phyloP scores from a whole-genome alignment of 2,797 vertebrate genomes.

The Staurois parvus region DNA sequence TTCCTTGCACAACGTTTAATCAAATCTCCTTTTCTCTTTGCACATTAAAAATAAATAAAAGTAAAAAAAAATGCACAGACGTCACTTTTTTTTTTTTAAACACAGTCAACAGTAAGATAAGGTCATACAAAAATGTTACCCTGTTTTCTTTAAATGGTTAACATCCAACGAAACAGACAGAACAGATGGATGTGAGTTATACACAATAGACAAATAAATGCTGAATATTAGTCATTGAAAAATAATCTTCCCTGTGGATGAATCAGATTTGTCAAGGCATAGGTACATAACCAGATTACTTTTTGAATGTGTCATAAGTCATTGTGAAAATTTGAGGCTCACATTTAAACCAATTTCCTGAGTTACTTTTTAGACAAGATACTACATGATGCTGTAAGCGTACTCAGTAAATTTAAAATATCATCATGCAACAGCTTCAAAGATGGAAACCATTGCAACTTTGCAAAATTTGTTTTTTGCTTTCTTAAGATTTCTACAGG shows the following conservation, averaged over 20 bases:
- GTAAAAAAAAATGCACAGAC: constrained; percentile 57
- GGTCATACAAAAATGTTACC: constrained; percentile 18
- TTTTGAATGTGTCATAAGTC: not conserved
- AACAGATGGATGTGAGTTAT: not conserved
- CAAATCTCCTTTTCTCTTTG: constrained; percentile 2
- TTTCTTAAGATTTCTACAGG: not conserved
- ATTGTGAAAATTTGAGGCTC: constrained; percentile 44
- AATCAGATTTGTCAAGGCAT: constrained; percentile 17
- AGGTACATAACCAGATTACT: constrained; percentile 6
- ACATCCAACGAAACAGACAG: not conserved
- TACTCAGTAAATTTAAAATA: not conserved
- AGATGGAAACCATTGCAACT: not conserved
- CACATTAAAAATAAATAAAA: constrained; percentile 41
- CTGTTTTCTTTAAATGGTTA: constrained; percentile 15
- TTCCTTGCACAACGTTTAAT: constrained; percentile 60
- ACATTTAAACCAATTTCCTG: constrained; percentile 28
- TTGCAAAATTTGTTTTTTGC: not conserved
- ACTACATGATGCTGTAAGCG: constrained; percentile 19
- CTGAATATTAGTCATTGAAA: constrained; percentile 20
- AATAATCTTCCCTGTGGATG: constrained; percentile 24
- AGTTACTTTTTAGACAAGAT: constrained; percentile 53
- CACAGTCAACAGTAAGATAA: constrained; percentile 31
- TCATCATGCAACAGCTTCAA: not conserved
- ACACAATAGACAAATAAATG: constrained; percentile 16
- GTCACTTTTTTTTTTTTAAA: fast-evolving